These are phyloP conservation scores for Sebastes vulpes DNA, from an alignment of 2,797 vertebrate species.

Conservation along the genomic window DNA sequence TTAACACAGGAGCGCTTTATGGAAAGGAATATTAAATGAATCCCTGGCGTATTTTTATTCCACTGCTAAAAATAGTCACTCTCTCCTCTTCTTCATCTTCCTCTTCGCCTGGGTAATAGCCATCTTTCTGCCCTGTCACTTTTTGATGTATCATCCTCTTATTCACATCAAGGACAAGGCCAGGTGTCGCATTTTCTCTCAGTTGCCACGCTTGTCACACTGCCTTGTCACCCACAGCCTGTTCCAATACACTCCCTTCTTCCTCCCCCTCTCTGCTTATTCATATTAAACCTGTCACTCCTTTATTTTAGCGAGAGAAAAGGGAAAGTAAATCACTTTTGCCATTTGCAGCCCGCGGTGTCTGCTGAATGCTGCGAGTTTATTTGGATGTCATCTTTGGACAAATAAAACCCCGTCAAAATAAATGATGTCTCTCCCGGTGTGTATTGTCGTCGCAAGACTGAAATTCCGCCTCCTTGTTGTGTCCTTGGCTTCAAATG, in stretches of 20 bases:
- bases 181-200: slow-evolving; percentile 79
- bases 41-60: slow-evolving; percentile 57
- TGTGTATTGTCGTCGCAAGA: slow-evolving; percentile 41
- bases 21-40: slow-evolving; percentile 60
- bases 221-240: slow-evolving; percentile 65
- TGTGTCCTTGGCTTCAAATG: slow-evolving; percentile 41
- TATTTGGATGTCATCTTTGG: slow-evolving; percentile 54
- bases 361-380: slow-evolving; percentile 48
- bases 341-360: slow-evolving; percentile 47
- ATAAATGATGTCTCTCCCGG: slow-evolving; percentile 43
- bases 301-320: slow-evolving; percentile 68
- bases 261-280: slow-evolving; percentile 59
- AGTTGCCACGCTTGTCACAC: slow-evolving; percentile 72
- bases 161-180: slow-evolving; percentile 83
- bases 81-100: slow-evolving; percentile 54
- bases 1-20: slow-evolving; percentile 31
- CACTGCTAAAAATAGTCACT: slow-evolving; percentile 68
- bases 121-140: slow-evolving; percentile 73
- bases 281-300: slow-evolving; percentile 79
- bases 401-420: slow-evolving; percentile 61
- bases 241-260: slow-evolving; percentile 49
- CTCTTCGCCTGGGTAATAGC: slow-evolving; percentile 71
- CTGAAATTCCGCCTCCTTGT: slow-evolving; percentile 21
- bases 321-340: slow-evolving; percentile 68
- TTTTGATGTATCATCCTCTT: slow-evolving; percentile 81